A percentile compares a stretch with the other conserved stretches of the same genome.
These are phyloP conservation scores for Phoenicopterus ruber DNA, from an alignment of 2,113 vertebrate species.

Conservation along the genomic window DNA sequence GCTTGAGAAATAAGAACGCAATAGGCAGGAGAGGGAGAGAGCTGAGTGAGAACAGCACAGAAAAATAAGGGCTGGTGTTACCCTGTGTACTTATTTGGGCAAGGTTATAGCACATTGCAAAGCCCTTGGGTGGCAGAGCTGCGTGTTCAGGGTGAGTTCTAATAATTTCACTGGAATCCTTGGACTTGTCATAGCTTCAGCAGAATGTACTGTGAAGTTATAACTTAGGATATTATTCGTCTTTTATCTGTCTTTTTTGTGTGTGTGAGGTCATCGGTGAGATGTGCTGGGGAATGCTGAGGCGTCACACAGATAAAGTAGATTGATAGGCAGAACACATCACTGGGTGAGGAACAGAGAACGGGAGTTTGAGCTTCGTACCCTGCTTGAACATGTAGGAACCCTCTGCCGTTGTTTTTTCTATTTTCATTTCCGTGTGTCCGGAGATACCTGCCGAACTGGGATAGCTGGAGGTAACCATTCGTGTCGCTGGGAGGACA, in stretches of 20 bases:
- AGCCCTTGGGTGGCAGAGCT: neutral
- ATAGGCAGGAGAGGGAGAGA: neutral
- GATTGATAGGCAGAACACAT: neutral
- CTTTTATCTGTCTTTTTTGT: neutral
- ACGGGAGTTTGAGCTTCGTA: neutral
- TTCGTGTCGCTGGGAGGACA: fast-evolving
- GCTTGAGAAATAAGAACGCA: neutral
- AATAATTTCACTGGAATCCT: neutral
- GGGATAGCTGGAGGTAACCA: neutral
- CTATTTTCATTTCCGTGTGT: neutral
- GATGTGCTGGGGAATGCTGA: neutral
- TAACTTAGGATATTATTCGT: neutral
- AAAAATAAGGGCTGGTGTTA: neutral
- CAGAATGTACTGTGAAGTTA: neutral
- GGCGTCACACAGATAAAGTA: neutral
- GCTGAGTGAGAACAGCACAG: neutral
- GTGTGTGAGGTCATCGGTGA: neutral
- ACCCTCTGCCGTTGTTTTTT: too few species aligned
- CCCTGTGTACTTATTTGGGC: too few species aligned
- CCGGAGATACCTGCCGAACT: neutral
- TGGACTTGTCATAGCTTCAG: neutral
- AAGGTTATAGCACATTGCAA: neutral
- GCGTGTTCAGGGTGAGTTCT: neutral
- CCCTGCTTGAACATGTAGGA: neutral
- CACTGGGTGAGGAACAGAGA: neutral